phyloP scores from a whole-genome alignment of 2,888 invertebrate species.

The Keiferia lycopersicella region DNA sequence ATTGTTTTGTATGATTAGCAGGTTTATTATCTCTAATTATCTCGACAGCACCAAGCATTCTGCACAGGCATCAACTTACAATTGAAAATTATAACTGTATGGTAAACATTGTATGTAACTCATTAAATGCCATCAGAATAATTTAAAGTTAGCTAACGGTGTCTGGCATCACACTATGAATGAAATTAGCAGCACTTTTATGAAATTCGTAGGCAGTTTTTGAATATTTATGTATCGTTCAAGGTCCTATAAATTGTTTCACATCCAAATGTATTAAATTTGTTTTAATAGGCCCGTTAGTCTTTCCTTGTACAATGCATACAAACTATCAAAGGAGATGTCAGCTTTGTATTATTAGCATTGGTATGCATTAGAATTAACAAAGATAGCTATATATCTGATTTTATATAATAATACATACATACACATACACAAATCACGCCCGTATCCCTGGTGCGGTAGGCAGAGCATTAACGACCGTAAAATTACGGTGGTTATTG shows the following conservation, averaged over 20 bases:
- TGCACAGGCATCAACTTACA: not conserved
- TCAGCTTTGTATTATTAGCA: too few relatives aligned
- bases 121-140: conserved; percentile 65
- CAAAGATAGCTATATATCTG: too few relatives aligned
- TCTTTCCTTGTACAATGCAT: conserved; percentile 12
- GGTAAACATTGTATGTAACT: conserved; percentile 50
- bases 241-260: conserved; percentile 56
- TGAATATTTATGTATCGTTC: conserved; percentile 66
- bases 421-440: too few relatives aligned
- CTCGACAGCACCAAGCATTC: too few relatives aligned
- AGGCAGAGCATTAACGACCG: too few relatives aligned
- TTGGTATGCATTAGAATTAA: too few relatives aligned
- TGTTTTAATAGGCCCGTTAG: conserved; percentile 4
- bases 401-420: too few relatives aligned
- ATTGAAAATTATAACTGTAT: conserved; percentile 1
- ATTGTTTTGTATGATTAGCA: too few relatives aligned
- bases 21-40: too few relatives aligned
- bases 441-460: too few relatives aligned
- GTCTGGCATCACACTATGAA: conserved; percentile 56
- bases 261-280: conserved; percentile 13
- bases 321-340: not conserved
- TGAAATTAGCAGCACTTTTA: conserved; percentile 54
- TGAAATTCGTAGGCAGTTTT: conserved; percentile 60
- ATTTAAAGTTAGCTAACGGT: conserved; percentile 63
- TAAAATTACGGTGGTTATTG: too few relatives aligned